A percentile compares a stretch with the other conserved stretches of the same genome.
Evolutionary conservation across 2,888 invertebrate species (phyloP).

Genomic region (Sesia bembeciformis): DNA sequence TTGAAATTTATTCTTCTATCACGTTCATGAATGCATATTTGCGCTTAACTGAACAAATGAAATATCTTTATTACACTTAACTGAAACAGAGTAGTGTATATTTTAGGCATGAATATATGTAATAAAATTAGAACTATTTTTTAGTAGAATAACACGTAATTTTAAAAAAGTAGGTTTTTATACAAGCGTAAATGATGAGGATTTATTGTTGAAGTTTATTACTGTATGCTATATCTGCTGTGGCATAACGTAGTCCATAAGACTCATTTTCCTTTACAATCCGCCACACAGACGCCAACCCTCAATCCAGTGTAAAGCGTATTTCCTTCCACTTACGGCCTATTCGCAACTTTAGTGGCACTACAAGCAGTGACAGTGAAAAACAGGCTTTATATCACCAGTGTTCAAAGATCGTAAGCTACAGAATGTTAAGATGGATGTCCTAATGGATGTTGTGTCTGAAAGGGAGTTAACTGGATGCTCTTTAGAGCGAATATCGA

Average conservation of each 20-base stretch:
- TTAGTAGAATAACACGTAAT: too few relatives aligned
- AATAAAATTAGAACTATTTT: too few relatives aligned
- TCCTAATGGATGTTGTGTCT: slow-evolving; percentile 35
- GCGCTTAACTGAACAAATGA: too few relatives aligned
- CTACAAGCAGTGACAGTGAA: slow-evolving; percentile 20
- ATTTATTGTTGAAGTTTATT: too few relatives aligned
- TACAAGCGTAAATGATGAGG: too few relatives aligned
- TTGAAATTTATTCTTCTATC: too few relatives aligned
- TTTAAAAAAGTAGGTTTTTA: too few relatives aligned
- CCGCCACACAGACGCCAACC: slow-evolving; percentile 43
- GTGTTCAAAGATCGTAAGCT: neutral
- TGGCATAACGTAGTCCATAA: neutral
- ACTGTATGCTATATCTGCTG: too few relatives aligned
- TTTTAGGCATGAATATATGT: too few relatives aligned
- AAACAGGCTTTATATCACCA: slow-evolving; percentile 15
- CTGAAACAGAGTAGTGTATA: too few relatives aligned
- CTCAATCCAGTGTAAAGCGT: slow-evolving; percentile 37
- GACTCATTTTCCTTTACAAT: slow-evolving; percentile 1
- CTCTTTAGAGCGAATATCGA: slow-evolving; percentile 42
- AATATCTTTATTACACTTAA: too few relatives aligned
- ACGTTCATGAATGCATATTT: too few relatives aligned
- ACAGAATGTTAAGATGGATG: slow-evolving; percentile 36
- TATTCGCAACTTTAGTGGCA: slow-evolving; percentile 42
- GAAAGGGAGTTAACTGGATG: slow-evolving; percentile 35
- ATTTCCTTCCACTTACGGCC: slow-evolving; percentile 41